These are phyloP conservation scores for Chymomyza amoena DNA, from an alignment of 2,888 invertebrate species.

Conservation along the genomic window DNA sequence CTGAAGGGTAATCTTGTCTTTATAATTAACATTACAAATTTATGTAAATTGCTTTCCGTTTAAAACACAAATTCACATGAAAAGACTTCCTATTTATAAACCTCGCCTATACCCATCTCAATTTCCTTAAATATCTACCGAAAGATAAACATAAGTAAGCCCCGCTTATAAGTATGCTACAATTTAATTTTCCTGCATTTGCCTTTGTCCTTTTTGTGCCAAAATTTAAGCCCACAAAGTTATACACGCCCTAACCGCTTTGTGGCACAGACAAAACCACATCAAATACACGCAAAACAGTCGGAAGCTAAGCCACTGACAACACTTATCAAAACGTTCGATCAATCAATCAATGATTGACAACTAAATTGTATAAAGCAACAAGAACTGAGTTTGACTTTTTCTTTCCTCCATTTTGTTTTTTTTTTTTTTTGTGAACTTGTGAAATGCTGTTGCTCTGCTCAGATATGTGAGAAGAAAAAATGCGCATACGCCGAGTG, in stretches of 20 bases:
- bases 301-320: constrained; percentile 55
- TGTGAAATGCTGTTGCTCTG: background rate
- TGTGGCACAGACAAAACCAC: background rate
- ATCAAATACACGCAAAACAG: background rate
- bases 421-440: background rate
- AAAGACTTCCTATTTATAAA: no score
- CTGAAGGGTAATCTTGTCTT: no score
- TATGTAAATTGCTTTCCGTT: no score
- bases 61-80: no score
- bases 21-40: no score
- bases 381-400: background rate
- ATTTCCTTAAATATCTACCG: background rate
- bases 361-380: constrained; percentile 51
- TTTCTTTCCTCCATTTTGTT: no score
- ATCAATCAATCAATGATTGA: constrained; percentile 72
- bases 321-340: constrained; percentile 67
- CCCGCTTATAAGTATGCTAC: constrained; percentile 2
- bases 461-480: constrained; percentile 11
- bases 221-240: background rate
- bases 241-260: background rate
- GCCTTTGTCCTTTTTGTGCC: background rate
- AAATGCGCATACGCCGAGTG: constrained; percentile 61
- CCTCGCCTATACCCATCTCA: no score
- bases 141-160: background rate
- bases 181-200: background rate